phyloP scores from a whole-genome alignment of 1,140 invertebrate species.

The Ceratina australensis region DNA sequence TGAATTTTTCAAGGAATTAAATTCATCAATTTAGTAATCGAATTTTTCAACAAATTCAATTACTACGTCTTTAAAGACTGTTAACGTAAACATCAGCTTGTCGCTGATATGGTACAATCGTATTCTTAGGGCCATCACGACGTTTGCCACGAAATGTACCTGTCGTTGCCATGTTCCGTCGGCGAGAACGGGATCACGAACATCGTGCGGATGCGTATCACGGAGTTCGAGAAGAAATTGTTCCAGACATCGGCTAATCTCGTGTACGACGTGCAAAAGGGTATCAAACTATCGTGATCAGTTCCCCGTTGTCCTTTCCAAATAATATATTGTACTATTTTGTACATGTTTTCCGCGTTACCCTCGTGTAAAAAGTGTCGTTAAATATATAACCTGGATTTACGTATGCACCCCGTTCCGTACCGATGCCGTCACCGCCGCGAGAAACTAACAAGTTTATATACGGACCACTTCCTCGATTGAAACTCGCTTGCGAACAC shows the following conservation, averaged over 20 bases:
- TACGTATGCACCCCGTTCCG: background rate
- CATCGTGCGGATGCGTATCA: conserved; percentile 80
- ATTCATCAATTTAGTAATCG: no score
- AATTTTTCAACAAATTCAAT: no score
- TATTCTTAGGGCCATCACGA: conserved; percentile 79
- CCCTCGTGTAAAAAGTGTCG: conserved; percentile 29
- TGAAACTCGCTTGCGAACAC: background rate
- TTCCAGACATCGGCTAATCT: conserved; percentile 77
- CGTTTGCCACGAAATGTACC: conserved; percentile 81
- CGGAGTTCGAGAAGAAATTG: conserved; percentile 78
- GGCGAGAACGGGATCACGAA: conserved; percentile 81
- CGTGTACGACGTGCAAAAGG: conserved; percentile 75
- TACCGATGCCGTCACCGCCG: no score
- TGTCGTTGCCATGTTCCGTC: conserved; percentile 81
- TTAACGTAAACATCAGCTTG: no score
- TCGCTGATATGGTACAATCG: background rate
- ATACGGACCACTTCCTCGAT: conserved; percentile 7
- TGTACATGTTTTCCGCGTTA: background rate
- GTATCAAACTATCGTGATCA: conserved; percentile 52
- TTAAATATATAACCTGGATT: conserved; percentile 18
- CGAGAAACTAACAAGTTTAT: background rate
- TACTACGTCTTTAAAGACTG: no score
- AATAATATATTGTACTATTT: conserved; percentile 11
- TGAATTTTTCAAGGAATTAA: no score
- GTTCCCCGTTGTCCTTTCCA: no score